Evolutionary conservation across 2,888 invertebrate genomes (phyloP).

Genomic region (Caenorhabditis parvicauda): DNA sequence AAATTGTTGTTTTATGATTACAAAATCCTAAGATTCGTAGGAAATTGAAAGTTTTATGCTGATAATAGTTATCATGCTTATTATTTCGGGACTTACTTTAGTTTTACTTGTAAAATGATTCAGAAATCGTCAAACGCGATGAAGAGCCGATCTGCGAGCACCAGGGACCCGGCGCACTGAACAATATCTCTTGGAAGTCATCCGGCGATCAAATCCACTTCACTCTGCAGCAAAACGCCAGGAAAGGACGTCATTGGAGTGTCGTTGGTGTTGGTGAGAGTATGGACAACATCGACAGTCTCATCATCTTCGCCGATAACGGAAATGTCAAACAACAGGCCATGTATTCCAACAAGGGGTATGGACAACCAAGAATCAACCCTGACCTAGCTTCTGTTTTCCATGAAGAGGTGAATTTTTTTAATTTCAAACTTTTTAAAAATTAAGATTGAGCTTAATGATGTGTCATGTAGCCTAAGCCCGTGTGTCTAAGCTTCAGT

Average conservation of each 20-base stretch:
- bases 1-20: constrained; percentile 4
- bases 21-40: no score
- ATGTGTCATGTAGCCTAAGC: no score
- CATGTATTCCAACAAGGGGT: constrained; percentile 28
- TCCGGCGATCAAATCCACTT: constrained; percentile 20
- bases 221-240: constrained; percentile 25
- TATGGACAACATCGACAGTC: constrained; percentile 36
- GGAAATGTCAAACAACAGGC: constrained; percentile 34
- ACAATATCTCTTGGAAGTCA: neutral
- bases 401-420: constrained; percentile 3
- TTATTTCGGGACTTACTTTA: no score
- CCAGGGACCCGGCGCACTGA: neutral
- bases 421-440: no score
- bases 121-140: constrained; percentile 8
- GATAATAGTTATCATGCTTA: no score
- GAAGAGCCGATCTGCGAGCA: constrained; percentile 11
- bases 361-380: constrained; percentile 10
- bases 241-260: constrained; percentile 44
- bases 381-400: neutral
- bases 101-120: no score
- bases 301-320: constrained; percentile 36
- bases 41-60: no score
- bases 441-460: no score
- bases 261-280: constrained; percentile 41
- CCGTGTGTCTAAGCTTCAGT: no score